phyloP scores from a whole-genome alignment of 1,140 invertebrate genomes.

The Leptonema lineaticorne region DNA sequence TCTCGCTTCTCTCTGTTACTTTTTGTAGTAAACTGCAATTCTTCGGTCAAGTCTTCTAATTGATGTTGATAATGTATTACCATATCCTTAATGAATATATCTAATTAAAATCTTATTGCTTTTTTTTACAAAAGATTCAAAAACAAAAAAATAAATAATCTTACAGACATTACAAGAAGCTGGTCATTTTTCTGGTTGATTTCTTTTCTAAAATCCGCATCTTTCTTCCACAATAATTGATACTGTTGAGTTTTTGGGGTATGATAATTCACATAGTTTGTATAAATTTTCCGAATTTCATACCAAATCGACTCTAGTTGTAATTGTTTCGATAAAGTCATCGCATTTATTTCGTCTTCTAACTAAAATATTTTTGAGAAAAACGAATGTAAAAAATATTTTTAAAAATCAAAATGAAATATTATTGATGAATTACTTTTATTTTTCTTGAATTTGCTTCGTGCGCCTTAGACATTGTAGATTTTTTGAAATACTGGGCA shows the following conservation, averaged over 20 bases:
- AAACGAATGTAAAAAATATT: not conserved
- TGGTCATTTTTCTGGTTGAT: conserved; percentile 50
- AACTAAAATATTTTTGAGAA: conserved; percentile 45
- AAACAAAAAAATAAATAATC: conserved; percentile 3
- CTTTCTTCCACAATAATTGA: conserved; percentile 49
- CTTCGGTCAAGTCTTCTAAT: conserved; percentile 34
- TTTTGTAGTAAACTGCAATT: conserved; percentile 28
- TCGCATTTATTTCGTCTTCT: conserved; percentile 50
- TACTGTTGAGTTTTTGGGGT: conserved; percentile 54
- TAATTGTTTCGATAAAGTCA: conserved; percentile 48
- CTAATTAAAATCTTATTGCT: not conserved
- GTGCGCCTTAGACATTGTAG: conserved; percentile 19
- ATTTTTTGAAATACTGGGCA: conserved; percentile 38
- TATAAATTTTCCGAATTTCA: conserved; percentile 49
- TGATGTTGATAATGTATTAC: conserved; percentile 34
- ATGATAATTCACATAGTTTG: conserved; percentile 49
- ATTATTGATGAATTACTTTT: conserved; percentile 21
- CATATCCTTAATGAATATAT: conserved; percentile 27
- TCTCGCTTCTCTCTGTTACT: conserved; percentile 31
- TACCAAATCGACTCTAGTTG: conserved; percentile 50
- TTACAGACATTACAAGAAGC: conserved; percentile 49
- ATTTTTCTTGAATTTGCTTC: conserved; percentile 26
- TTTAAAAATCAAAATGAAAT: not conserved
- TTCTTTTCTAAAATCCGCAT: conserved; percentile 51
- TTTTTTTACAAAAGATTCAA: too few relatives aligned